Base-by-base conservation (phyloP, 2,797 vertebrate genomes). In the Poecile montanus region DNA sequence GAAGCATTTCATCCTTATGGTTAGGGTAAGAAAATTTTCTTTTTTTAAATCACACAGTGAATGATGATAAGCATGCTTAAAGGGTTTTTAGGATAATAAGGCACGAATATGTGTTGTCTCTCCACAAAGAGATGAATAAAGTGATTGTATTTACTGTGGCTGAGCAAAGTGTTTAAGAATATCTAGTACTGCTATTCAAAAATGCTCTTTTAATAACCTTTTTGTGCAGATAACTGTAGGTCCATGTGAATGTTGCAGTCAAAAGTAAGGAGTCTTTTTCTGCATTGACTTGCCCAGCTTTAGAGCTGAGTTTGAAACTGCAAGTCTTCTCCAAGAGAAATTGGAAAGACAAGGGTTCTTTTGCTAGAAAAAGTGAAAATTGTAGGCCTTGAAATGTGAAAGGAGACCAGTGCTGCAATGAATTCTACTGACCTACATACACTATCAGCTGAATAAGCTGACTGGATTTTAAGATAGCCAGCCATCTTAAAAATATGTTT, bases 81-180 rank as follows among this genome's bases (percentile, higher is more conserved):
- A 94, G 66, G 44, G 80, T 75, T 92, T 93, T 94, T 95, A 72
- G 25, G 47, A 84, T 91, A 95, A 89, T 79, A 92, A 74, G 29
- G 15, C 80, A 71, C 65, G 21, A 89, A 58, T 76, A 88, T 94
- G 34, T 38, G 54, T 58, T 78, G 47, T 50, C 38, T 82, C 72
- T 95, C 60, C 50, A 48, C 25, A n/a, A 88, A 87, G 23, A 78
- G 57, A 76, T 91, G 11, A 88, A 83, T 82, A 44, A 93, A 93
- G 16, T 66, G 54, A 74, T 75, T 91, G 48, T 57, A 48, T 84
- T 93, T 71, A 66, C 68, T 75, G 19, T 72, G n/a, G 40, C 34
- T 81, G 70, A 89, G 73, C 26, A 74, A 66, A n/a, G 30, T 51
- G 44, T 66, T 81, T 85, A 72, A 48, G 51, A 89, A 63, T 93